Percentiles rank a stretch among this genome's conserved stretches.
phyloP scores from a whole-genome alignment of 2,888 invertebrate genomes.

The Lasioglossum villosulum region DNA sequence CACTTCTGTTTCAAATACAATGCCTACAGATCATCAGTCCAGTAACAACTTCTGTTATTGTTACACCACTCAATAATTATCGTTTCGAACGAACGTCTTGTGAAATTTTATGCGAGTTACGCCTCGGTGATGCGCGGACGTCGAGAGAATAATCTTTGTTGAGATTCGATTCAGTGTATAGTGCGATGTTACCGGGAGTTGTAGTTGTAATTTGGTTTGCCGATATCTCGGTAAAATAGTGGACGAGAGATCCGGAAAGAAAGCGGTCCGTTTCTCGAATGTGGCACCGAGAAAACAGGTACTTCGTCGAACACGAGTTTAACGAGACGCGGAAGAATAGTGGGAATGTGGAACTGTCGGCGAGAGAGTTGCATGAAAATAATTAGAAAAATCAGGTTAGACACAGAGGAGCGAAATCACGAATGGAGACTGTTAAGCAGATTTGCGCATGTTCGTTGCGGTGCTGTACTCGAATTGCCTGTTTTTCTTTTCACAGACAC shows the following conservation, averaged over 20 bases:
- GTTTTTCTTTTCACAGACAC: slow-evolving; percentile 44
- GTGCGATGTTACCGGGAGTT: slow-evolving; percentile 15
- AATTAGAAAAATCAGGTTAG: slow-evolving; percentile 30
- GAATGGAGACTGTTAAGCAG: background rate
- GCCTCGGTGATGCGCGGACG: background rate
- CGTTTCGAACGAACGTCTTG: slow-evolving; percentile 15
- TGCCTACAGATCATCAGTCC: background rate
- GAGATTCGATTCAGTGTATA: slow-evolving; percentile 35
- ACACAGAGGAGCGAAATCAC: background rate
- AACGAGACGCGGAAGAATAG: background rate
- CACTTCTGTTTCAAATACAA: background rate
- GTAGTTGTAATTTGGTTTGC: slow-evolving; percentile 26
- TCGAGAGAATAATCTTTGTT: slow-evolving; percentile 23
- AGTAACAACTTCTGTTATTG: slow-evolving; percentile 14
- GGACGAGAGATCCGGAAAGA: slow-evolving; percentile 22
- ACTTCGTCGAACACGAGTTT: slow-evolving; percentile 46
- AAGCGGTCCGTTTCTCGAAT: slow-evolving; percentile 17
- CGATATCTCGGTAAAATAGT: slow-evolving; percentile 8
- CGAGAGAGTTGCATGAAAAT: slow-evolving; percentile 15
- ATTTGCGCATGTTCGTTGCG: background rate
- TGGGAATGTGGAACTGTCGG: background rate
- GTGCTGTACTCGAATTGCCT: slow-evolving; percentile 66
- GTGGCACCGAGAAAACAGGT: slow-evolving; percentile 32
- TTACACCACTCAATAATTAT: slow-evolving; percentile 12
- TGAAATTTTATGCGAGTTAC: slow-evolving; percentile 12